Conservation (phyloP, 2,113 vertebrate species). For the Poeciliopsis retropinna region DNA sequence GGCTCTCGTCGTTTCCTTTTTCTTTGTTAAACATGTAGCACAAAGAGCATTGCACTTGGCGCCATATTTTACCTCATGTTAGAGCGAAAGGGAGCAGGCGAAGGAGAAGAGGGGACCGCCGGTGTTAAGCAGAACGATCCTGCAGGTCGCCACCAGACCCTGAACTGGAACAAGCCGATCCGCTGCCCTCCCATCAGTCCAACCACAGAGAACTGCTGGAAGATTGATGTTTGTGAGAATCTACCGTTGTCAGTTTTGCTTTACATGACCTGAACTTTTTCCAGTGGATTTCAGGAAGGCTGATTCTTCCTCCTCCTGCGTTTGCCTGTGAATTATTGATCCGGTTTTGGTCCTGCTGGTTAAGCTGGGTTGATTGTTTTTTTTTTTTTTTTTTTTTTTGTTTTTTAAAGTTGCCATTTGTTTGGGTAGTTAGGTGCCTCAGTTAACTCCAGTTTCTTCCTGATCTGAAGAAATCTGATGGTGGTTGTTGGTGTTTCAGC, state of each 20-base stretch:
- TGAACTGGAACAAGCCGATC: conserved; percentile 59
- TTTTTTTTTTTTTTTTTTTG: neutral
- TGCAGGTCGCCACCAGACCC: conserved; percentile 42
- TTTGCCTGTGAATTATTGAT: neutral
- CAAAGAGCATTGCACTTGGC: conserved; percentile 93
- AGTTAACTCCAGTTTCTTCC: neutral
- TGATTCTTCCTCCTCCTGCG: neutral
- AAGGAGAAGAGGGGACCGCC: conserved; percentile 8
- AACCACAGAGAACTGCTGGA: neutral
- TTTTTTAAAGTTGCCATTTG: neutral
- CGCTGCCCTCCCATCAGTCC: neutral
- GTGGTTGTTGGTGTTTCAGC: neutral
- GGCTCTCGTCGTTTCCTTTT: neutral
- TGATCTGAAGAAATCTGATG: neutral
- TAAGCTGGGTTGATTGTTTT: neutral
- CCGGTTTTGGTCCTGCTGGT: neutral
- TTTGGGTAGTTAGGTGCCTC: neutral
- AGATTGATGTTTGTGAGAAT: neutral
- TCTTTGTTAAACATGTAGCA: conserved; percentile 81
- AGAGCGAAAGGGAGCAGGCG: conserved; percentile 76
- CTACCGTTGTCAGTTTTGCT: neutral
- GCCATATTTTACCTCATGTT: conserved; percentile 96
- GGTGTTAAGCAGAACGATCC: neutral
- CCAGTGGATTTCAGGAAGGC: neutral
- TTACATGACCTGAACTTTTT: neutral